Percentiles rank a stretch among this genome's conserved stretches.
These are phyloP conservation scores for Corapipo altera DNA, from an alignment of 2,113 vertebrate species.

Conservation along the genomic window DNA sequence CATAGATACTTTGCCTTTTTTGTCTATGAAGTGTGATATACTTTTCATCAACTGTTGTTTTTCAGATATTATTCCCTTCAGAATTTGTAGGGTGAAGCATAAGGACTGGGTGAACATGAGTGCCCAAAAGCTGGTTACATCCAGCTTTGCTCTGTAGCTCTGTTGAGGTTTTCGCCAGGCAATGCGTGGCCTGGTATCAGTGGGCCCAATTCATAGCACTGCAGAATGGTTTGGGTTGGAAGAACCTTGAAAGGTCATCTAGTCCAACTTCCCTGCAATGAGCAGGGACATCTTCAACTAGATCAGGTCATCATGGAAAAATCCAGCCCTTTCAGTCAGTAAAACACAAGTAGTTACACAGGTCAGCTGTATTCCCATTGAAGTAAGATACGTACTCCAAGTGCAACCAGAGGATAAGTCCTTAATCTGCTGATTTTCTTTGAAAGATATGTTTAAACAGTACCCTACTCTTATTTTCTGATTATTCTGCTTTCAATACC, in stretches of 20 bases:
- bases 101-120: not conserved
- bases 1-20: not conserved
- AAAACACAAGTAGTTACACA: not conserved
- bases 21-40: not conserved
- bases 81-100: not conserved
- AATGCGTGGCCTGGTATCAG: fast-evolving
- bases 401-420: not conserved
- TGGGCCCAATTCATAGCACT: not conserved
- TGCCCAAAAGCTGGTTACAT: not conserved
- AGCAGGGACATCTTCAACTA: not conserved
- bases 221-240: not conserved
- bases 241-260: not conserved
- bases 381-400: not conserved
- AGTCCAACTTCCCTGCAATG: not conserved
- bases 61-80: not conserved
- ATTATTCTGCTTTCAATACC: not conserved
- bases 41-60: not conserved
- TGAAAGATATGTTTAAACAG: not conserved
- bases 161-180: not conserved
- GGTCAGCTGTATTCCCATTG: not conserved
- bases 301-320: not conserved
- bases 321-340: not conserved
- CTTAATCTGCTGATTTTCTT: not conserved
- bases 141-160: not conserved
- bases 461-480: not conserved